Base-by-base conservation (phyloP, 2,888 invertebrate genomes). In the Clunio marinus region DNA sequence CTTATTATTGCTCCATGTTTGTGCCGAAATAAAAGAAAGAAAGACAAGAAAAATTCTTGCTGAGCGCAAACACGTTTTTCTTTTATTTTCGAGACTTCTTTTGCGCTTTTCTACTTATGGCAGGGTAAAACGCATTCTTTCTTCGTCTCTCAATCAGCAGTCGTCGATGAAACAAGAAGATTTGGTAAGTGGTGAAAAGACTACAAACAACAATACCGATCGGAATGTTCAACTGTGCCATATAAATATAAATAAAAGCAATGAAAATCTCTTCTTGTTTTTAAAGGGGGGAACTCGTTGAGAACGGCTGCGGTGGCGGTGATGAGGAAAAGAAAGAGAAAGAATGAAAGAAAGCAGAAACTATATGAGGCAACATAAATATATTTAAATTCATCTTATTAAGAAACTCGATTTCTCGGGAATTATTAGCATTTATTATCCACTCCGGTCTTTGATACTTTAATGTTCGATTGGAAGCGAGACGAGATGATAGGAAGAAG, bases 331-430 rank as follows among this genome's bases (percentile, higher is more conserved):
- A 32, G 35, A 32, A 5, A 32, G 13, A 32, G 35, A 32, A 32
- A 35, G 17, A 37, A 59, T n/a, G 35, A 59, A 28, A 59, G 22
- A 32, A 59, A 35, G 20, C 8, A 60, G 32, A 46, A 55, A 35
- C 66, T 63, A 60, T 60, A 41, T 25, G 66, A 66, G 35, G 51
- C 45, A 45, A 22, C 66, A 66, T 66, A 66, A 66, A 66, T 66
- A 66, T 66, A 32, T 66, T 55, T 55, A 55, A 66, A 66, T 55
- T 66, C 66, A 66, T 66, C 66, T 66, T 22, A 66, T 66, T 55
- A 65, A 65, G 46, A 66, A 65, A 65, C 51, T 66, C 66, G 66
- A 63, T 63, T 63, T 63, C 63, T 63, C 63, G 27, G 46, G 63
- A 66, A 66, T 55, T 66, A 66, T 66, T 66, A 66, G 66, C 66